Percentiles rank a stretch among this genome's conserved stretches.
Conservation (phyloP, 2,888 invertebrate species). For the Melieria omissa region DNA sequence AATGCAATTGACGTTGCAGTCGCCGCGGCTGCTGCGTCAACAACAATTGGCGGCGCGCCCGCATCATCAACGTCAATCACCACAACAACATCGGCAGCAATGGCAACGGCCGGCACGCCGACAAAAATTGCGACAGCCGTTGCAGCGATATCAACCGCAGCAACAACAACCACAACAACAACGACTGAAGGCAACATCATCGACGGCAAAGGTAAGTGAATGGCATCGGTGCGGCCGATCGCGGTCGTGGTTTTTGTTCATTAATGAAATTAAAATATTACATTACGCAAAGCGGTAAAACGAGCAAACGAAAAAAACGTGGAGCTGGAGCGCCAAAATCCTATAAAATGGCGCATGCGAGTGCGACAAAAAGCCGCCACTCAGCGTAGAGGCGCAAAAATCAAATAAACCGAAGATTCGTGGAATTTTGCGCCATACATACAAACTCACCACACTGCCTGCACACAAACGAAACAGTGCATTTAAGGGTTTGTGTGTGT, state of each 20-base stretch:
- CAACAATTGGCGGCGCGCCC: conserved; percentile 24
- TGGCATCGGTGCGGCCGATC: background rate
- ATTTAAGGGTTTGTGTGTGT: no score
- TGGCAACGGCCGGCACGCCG: conserved; percentile 23
- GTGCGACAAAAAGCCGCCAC: no score
- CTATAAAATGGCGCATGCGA: background rate
- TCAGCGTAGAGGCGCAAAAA: no score
- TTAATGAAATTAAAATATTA: background rate
- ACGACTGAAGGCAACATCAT: conserved; percentile 51
- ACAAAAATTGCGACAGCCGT: conserved; percentile 38
- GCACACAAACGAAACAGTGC: no score
- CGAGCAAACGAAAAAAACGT: conserved; percentile 4
- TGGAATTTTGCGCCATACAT: no score
- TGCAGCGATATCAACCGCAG: conserved; percentile 33
- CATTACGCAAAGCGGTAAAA: background rate
- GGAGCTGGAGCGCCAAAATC: background rate
- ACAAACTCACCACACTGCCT: no score
- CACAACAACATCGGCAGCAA: conserved; percentile 38
- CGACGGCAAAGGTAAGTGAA: conserved; percentile 70
- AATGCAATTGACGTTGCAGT: conserved; percentile 48
- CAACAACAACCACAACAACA: conserved; percentile 40
- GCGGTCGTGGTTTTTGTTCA: conserved; percentile 7
- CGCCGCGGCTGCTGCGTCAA: conserved; percentile 35
- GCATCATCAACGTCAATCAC: conserved; percentile 43
- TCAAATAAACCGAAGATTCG: no score